These are phyloP conservation scores for Rhopalosiphum nymphaeae DNA, from an alignment of 2,888 invertebrate species.

Conservation along the genomic window DNA sequence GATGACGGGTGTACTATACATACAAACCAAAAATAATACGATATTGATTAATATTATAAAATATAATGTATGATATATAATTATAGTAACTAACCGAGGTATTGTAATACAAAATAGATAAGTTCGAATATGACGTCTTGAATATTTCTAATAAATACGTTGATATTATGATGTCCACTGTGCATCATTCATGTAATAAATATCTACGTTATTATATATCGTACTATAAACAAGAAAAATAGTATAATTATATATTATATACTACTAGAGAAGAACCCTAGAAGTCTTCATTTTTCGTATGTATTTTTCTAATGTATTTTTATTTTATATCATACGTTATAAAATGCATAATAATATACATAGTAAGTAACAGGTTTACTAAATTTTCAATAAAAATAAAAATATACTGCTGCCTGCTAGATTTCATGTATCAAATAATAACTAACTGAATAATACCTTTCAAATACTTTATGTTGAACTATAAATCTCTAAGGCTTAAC, in stretches of 20 bases:
- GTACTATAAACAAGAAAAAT: not conserved
- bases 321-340: not conserved
- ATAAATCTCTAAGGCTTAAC: not conserved
- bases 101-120: not conserved
- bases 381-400: not conserved
- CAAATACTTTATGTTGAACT: not conserved
- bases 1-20: too few species aligned
- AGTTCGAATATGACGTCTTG: not conserved
- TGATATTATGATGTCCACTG: not conserved
- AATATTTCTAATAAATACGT: not conserved
- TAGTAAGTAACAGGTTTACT: not conserved
- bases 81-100: too few species aligned
- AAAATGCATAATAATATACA: not conserved
- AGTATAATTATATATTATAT: not conserved
- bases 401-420: not conserved
- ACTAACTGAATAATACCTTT: not conserved
- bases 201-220: not conserved
- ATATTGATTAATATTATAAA: too few species aligned
- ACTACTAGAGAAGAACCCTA: not conserved
- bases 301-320: not conserved
- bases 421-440: not conserved
- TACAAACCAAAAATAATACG: too few species aligned
- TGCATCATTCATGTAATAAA: not conserved
- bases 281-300: not conserved
- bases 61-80: too few species aligned